Conservation (phyloP, 2,888 invertebrate genomes). For the Cheilosia urbana region DNA sequence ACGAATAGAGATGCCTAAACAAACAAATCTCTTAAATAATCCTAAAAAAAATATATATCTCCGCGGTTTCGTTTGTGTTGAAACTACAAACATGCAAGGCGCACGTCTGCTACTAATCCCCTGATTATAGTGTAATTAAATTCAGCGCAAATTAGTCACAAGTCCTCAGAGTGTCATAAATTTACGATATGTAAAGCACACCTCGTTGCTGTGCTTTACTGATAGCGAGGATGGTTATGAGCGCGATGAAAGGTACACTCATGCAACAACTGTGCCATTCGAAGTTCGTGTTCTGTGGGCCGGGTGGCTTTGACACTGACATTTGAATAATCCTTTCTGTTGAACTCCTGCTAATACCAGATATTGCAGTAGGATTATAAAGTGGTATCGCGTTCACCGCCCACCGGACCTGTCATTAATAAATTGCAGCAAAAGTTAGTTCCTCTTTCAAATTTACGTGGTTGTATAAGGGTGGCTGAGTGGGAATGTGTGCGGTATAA, state of each 20-base stretch:
- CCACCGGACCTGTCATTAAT: constrained; percentile 21
- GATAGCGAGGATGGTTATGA: constrained; percentile 47
- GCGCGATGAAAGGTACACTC: constrained; percentile 38
- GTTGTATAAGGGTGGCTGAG: neutral
- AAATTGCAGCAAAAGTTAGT: constrained; percentile 15
- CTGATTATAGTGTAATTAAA: constrained; percentile 57
- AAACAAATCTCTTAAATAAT: neutral
- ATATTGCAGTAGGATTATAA: constrained; percentile 13
- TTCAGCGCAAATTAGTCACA: constrained; percentile 57
- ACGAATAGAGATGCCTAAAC: neutral
- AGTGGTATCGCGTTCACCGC: constrained; percentile 15
- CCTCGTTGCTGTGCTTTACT: constrained; percentile 21
- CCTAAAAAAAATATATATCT: neutral
- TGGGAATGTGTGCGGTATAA: neutral
- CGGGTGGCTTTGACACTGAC: constrained; percentile 24
- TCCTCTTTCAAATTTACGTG: constrained; percentile 7
- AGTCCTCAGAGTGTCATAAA: constrained; percentile 53
- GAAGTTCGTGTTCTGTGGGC: neutral
- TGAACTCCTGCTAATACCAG: constrained; percentile 15
- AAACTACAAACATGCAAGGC: constrained; percentile 10
- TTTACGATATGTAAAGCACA: constrained; percentile 6
- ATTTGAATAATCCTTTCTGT: constrained; percentile 43
- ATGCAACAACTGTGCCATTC: neutral
- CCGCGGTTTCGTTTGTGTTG: neutral
- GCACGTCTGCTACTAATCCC: constrained; percentile 13